Evolutionary conservation across 2,888 invertebrate genomes (phyloP).

Genomic region (Pachliopta kotzebuea): DNA sequence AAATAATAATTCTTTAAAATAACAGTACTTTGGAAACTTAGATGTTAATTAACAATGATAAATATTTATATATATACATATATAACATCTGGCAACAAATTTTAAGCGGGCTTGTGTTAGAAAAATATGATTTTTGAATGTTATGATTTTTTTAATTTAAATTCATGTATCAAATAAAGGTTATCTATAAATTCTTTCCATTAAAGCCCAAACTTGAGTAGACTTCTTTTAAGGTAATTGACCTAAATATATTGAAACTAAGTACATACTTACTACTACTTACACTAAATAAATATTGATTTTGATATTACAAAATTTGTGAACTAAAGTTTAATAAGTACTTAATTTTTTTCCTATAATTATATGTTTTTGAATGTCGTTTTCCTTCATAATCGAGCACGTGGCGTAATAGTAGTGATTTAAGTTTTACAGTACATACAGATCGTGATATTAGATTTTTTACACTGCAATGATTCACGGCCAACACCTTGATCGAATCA

Average conservation of each 20-base stretch:
- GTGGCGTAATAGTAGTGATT: background rate
- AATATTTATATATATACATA: no score
- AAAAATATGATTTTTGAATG: no score
- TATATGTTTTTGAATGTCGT: background rate
- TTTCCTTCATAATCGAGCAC: background rate
- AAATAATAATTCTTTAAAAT: background rate
- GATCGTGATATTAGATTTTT: constrained; percentile 39
- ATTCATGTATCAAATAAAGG: no score
- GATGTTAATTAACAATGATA: background rate
- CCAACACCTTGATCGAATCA: constrained; percentile 51
- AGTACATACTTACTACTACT: no score
- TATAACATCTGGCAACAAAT: no score
- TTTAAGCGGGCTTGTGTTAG: no score
- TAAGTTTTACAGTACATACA: constrained; percentile 1
- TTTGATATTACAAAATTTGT: background rate
- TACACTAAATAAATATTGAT: no score
- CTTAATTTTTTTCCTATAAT: background rate
- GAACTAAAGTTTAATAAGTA: background rate
- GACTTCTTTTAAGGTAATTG: no score
- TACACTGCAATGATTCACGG: constrained; percentile 52
- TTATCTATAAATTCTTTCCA: no score
- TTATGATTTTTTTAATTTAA: no score
- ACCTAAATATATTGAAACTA: no score
- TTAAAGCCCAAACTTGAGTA: no score
- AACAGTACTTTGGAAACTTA: background rate